phyloP scores from a whole-genome alignment of 2,888 invertebrate genomes.

The Xestia xanthographa region DNA sequence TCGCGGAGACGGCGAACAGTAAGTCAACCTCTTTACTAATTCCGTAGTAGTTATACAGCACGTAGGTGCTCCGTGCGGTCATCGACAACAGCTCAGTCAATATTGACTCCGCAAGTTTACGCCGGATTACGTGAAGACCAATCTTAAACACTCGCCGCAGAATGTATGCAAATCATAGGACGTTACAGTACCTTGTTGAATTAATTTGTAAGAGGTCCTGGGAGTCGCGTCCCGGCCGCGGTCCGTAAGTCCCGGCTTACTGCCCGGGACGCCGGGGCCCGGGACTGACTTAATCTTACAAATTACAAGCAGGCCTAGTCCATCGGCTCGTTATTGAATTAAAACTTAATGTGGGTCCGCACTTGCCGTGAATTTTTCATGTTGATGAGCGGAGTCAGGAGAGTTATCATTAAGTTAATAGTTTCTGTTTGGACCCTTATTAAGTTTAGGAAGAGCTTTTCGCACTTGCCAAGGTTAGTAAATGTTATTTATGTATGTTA shows the following conservation, averaged over 20 bases:
- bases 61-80: constrained; percentile 29
- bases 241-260: constrained; percentile 66
- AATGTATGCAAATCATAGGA: constrained; percentile 71
- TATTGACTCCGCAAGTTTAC: constrained; percentile 59
- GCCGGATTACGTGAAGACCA: constrained; percentile 58
- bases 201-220: constrained; percentile 72
- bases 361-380: constrained; percentile 62
- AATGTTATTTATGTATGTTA: background rate
- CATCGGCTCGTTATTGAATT: constrained; percentile 73
- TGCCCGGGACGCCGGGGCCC: constrained; percentile 52
- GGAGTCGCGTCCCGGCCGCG: constrained; percentile 57
- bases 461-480: background rate
- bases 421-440: constrained; percentile 40
- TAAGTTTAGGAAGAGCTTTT: constrained; percentile 9
- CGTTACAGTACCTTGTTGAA: constrained; percentile 69
- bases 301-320: constrained; percentile 71
- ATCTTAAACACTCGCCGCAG: constrained; percentile 63
- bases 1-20: background rate
- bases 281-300: constrained; percentile 70
- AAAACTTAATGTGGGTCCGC: constrained; percentile 65
- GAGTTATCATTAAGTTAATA: constrained; percentile 54
- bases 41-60: constrained; percentile 9
- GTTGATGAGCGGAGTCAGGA: constrained; percentile 40
- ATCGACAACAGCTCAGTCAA: constrained; percentile 55
- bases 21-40: constrained; percentile 19